These are phyloP conservation scores for Plotosus lineatus DNA, from an alignment of 2,113 vertebrate genomes.

Conservation along the genomic window DNA sequence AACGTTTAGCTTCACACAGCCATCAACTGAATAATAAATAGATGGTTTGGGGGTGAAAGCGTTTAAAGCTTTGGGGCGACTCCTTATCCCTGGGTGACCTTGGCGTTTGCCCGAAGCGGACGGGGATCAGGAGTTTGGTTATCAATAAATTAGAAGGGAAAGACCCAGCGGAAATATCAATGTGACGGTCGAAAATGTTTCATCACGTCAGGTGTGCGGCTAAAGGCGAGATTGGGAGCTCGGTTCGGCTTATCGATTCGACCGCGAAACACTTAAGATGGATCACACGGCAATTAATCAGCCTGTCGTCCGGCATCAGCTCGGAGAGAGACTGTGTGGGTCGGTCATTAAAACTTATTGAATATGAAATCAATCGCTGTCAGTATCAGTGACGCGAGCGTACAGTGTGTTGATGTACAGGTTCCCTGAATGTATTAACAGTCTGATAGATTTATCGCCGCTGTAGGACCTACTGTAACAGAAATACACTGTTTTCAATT, in stretches of 20 bases:
- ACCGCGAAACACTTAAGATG: conserved; percentile 29
- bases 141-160: conserved; percentile 48
- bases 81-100: conserved; percentile 41
- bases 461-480: not conserved
- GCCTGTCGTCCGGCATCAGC: not conserved
- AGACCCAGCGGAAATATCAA: conserved; percentile 25
- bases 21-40: conserved; percentile 24
- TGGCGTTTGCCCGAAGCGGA: conserved; percentile 20
- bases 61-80: not conserved
- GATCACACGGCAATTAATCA: conserved; percentile 43
- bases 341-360: conserved; percentile 1
- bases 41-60: not conserved
- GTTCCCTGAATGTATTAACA: not conserved
- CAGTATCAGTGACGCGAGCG: not conserved
- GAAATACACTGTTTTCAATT: not conserved
- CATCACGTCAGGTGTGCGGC: conserved; percentile 32
- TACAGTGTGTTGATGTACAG: not conserved
- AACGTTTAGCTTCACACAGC: conserved; percentile 32
- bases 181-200: conserved; percentile 22
- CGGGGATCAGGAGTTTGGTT: conserved; percentile 4
- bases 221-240: not conserved
- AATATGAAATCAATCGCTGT: conserved; percentile 2
- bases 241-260: conserved; percentile 39
- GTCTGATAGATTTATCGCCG: conserved; percentile 13
- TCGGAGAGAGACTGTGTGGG: not conserved